Base-by-base conservation (phyloP, 2,113 vertebrate species). In the Felis chaus region DNA sequence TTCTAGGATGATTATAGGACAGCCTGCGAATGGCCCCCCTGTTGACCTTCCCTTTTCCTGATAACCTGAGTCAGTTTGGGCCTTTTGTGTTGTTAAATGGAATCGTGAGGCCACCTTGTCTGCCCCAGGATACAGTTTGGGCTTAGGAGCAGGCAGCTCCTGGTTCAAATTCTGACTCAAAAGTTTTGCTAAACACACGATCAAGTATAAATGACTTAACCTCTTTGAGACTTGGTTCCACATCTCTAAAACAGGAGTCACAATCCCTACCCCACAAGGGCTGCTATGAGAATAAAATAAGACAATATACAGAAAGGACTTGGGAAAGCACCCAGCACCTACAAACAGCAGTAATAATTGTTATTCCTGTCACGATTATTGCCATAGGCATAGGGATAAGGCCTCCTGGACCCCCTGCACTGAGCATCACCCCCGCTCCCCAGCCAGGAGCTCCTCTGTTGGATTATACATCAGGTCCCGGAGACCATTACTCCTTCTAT, bases 61-160 rank as follows among this genome's bases (percentile, higher is more conserved):
- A 63, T 18, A 45, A 66, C 68, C 76, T 96, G 95, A 96, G 83
- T 96, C 94, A 86, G 41, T 73, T 7, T 19, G 16, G 39, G 93
- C 80, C 68, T 76, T 97, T 76, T 76, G 71, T 91, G 81, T 89
- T 80, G 9, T 83, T 68, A 48, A 50, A 25, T 18, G 48, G 80
- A 83, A 39, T 50, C 14, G 31, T 14, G 16, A 33, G 78, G n/a
- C 89, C 4, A 9, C 76, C 79, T 73, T 79, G 36, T 45, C 39
- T 39, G 61, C 33, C 73, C 31, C 66, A 39, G 31, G 27, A 19
- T 23, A 78, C 4, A 91, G 81, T 12, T 14, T 41, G 29, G 5
- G 16, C 65, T 97, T 73, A 39, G 68, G 13, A 92, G 39, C 39
- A 87, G 25, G 55, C 7, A 78, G 33, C 18, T 50, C 88, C 48